Base-by-base conservation (phyloP, 37 sponge, comb jelly and placozoan genomes). In the Eunapius fragilis region DNA sequence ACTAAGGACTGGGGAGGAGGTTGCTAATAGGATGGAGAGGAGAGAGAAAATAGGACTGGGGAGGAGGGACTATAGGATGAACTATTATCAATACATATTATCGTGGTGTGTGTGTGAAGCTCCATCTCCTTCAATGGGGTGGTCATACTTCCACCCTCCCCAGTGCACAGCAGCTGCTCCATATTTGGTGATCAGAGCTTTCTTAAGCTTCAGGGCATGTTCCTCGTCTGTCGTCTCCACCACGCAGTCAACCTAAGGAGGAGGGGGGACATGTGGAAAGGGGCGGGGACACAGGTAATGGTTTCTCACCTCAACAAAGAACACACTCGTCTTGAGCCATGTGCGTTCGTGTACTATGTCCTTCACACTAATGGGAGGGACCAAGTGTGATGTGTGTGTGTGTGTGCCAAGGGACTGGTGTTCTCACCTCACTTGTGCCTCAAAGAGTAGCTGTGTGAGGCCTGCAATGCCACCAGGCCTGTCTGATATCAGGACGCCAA, bases 271-370 rank as follows among this genome's bases (percentile, higher is more conserved):
- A n/a, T n/a, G 34, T 17, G 4, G 35, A 36, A 0, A n/a, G 58
- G 34, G 31, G 17, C 47, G 58, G 77, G 45, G 36, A n/a, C n/a
- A n/a, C n/a, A 14, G 19, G 81, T 79, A n/a, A 74, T 73, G n/a
- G 84, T 45, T 36, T 50, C 88, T 67, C 50, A 93, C 96, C 83
- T 94, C 89, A 0, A 96, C 97, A 38, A 85, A 48, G 47, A 85
- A 89, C 26, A 96, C 89, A 78, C 93, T 93, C 37, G 79, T 83
- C n/a, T 89, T 75, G 36, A 94, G 70, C 97, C 97, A 96, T 12
- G 97, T 92, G 69, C 97, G 72, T 77, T 96, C 97, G 69, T 96
- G 97, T 9, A 87, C 48, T 32, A 96, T 96, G 37, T 96, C 97
- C 82, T 94, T 93, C 31, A 96, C 91, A 90, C 93, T 95, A 79